Base-by-base conservation (phyloP, 2,113 vertebrate genomes). In the Megalops atlanticus region DNA sequence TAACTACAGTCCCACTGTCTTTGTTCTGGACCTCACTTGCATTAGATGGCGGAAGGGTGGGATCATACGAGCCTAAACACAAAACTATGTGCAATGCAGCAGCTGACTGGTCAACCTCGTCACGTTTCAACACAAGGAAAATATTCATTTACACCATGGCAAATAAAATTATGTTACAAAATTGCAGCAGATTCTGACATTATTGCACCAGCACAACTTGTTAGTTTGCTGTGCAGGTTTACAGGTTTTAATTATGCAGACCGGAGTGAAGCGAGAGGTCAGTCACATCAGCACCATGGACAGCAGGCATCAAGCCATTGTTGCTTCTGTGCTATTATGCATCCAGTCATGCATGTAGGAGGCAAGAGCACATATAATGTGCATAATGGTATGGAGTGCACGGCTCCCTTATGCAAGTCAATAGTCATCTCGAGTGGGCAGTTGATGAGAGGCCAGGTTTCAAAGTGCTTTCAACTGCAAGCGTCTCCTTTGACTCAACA, bases 221-320 rank as follows among this genome's bases (percentile, higher is more conserved):
- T n/a, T n/a, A n/a, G n/a, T n/a, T n/a, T n/a, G n/a, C n/a, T n/a
- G n/a, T n/a, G n/a, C n/a, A n/a, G n/a, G n/a, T n/a, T n/a, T n/a
- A n/a, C n/a, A n/a, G n/a, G n/a, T n/a, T 64, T 64, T 27, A 31
- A 64, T 64, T 24, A 64, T 64, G 58, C 18, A 1, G 2, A 27
- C 2, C 74, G 64, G 76, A 35, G 10, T 79, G n/a, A 68, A 36
- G n/a, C 18, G 21, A 41, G 77, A 79, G 58, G n/a, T 16, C 18
- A 24, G 49, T 54, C 49, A 58, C 21, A 64, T 52, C 35, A 80
- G 45, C 47, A 80, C 49, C 49, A 33, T 58, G 68, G 45, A 80
- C 49, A 74, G 72, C 39, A 52, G 72, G 41, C 38, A 43, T 43
- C 27, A n/a, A 54, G 18, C 2, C 21, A 36, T 52, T 33, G 33